These are phyloP conservation scores for Polydrusus tereticollis DNA, from an alignment of 2,888 invertebrate genomes.

Conservation along the genomic window DNA sequence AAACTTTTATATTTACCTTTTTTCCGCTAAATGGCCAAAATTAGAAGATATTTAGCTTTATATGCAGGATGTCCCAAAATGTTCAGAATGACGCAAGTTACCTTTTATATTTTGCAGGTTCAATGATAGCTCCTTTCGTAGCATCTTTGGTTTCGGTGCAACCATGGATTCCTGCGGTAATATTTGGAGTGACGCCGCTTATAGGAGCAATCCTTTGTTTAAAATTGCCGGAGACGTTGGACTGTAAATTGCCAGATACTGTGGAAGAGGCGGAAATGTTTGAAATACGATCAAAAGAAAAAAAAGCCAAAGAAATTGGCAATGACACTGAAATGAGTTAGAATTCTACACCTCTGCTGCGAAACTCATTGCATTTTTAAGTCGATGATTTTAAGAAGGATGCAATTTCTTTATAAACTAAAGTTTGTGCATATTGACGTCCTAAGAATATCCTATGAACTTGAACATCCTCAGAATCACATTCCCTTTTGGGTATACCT, in stretches of 20 bases:
- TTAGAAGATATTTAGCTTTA: too few relatives aligned
- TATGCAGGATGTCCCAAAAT: too few relatives aligned
- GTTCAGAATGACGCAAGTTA: too few relatives aligned
- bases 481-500: too few relatives aligned
- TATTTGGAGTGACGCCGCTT: conserved; percentile 73
- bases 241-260: conserved; percentile 82
- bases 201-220: conserved; percentile 77
- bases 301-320: conserved; percentile 9
- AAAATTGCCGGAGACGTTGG: conserved; percentile 83
- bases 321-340: conserved; percentile 2
- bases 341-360: not conserved
- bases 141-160: conserved; percentile 72
- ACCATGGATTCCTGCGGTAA: conserved; percentile 77
- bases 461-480: too few relatives aligned
- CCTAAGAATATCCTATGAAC: too few relatives aligned
- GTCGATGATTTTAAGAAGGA: too few relatives aligned
- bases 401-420: too few relatives aligned
- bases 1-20: too few relatives aligned
- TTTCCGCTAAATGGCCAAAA: too few relatives aligned
- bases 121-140: conserved; percentile 87
- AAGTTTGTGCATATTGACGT: too few relatives aligned
- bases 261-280: conserved; percentile 80
- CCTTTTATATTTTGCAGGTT: conserved; percentile 69
- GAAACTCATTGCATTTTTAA: too few relatives aligned
- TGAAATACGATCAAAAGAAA: conserved; percentile 32